phyloP scores from a whole-genome alignment of 2,113 vertebrate species.

The Marmota flaviventris region DNA sequence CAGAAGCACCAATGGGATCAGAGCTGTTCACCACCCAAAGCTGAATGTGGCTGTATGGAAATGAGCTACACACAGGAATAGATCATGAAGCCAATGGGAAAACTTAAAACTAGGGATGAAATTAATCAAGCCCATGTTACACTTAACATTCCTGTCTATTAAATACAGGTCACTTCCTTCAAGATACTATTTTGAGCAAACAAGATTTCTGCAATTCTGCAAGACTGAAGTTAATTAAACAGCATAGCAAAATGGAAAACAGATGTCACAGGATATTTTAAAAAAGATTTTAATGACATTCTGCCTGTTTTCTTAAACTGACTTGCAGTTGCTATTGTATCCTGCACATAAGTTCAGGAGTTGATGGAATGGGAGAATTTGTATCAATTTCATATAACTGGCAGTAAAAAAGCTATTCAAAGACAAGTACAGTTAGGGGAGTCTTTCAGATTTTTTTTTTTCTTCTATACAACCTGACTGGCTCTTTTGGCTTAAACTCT shows the following conservation, averaged over 20 bases:
- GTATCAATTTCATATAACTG: constrained; percentile 46
- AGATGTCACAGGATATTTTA: constrained; percentile 75
- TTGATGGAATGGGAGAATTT: constrained; percentile 36
- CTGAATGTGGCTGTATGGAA: constrained; percentile 53
- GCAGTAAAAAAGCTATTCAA: constrained; percentile 10
- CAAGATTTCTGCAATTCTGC: constrained; percentile 78
- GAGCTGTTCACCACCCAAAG: background rate
- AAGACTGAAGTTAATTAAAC: constrained; percentile 84
- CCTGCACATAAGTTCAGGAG: constrained; percentile 58
- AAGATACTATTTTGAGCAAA: constrained; percentile 80
- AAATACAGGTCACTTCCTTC: constrained; percentile 73
- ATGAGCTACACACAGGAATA: constrained; percentile 30
- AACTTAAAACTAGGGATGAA: constrained; percentile 50
- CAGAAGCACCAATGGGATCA: constrained; percentile 15
- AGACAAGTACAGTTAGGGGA: background rate
- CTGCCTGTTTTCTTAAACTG: constrained; percentile 67
- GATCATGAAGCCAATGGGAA: constrained; percentile 67
- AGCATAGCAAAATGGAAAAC: constrained; percentile 79
- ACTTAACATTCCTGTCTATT: constrained; percentile 71
- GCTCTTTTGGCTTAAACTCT: constrained; percentile 67
- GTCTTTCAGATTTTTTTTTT: background rate
- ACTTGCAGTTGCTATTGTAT: constrained; percentile 67
- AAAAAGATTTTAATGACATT: constrained; percentile 78
- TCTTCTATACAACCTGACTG: background rate
- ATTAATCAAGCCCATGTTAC: constrained; percentile 63